Base-by-base conservation (phyloP, 2,888 invertebrate genomes). In the Ormyrus thymus region DNA sequence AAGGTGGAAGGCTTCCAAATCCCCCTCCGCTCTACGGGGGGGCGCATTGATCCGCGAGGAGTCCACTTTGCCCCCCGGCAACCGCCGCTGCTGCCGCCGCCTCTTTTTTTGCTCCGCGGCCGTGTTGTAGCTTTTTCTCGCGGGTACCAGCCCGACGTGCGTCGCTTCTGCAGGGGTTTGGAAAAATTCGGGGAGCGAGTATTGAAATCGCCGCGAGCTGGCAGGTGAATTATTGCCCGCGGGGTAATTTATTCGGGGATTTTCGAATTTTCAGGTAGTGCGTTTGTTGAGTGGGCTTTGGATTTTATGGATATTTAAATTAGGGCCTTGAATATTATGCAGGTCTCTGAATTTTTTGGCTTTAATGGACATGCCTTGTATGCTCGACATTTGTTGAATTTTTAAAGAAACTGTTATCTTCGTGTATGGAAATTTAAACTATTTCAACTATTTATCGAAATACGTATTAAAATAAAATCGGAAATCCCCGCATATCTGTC, bases 1-100 rank as follows among this genome's bases (percentile, higher is more conserved):
- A 51, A 43, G 66, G 65, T 62, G 70, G 75, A 71, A 75, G 78
- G 70, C 79, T 84, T 86, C 83, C 84, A 86, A 55, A 84, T 83
- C 78, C 83, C 76, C 82, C 73, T 82, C 69, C 83, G 76, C 72
- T 15, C 9, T 48, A 51, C 43, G 13, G 10, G 11, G 10, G 29
- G 59, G 65, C 55, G 61, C 56, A 68, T 68, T 68, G 68, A 68
- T 68, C 68, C 68, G n/a, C 15, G 55, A 6, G 61, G 5, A 10
- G 9, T n/a, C n/a, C 43, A n/a, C n/a, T 8, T 15, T 51, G 8
- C 45, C 56, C 59, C 70, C 70, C 59, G 59, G 59, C 70, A 71
- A 71, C 70, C 50, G 43, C 43, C 43, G 15, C 46, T 45, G 9
- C 13, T 50, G 62, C 45, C 46, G 46, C 50, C 48, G 48, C 29